Base-by-base conservation (phyloP, 2,888 invertebrate genomes). In the Harpagoxenus sublaevis region DNA sequence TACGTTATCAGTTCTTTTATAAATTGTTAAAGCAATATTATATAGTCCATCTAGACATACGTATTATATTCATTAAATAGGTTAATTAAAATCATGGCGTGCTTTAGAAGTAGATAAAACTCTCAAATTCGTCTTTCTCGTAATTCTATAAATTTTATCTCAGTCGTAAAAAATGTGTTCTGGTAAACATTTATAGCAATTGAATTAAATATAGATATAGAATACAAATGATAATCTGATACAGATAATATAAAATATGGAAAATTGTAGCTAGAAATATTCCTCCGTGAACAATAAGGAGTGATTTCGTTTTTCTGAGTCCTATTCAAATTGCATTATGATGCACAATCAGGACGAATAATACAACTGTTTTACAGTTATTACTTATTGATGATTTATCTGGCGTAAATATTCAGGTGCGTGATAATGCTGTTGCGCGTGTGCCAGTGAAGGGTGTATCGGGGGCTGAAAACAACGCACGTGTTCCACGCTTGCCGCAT, bases 401-500 rank as follows among this genome's bases (percentile, higher is more conserved):
- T 95, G 95, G 81, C 95, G 93, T 28, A 95, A 93, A 92, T 96
- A 95, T 88, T 96, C 96, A 2, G 96, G 96, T 62, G 96, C 95
- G 89, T 96, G 96, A 92, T 96, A 96, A 91, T 96, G 96, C 60
- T 96, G 96, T 68, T 96, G 96, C 95, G 96, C 96, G 92, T 97
- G 96, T 93, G 96, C 96, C 77, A 96, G 95, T 75, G 97, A 96
- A 45, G 97, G 97, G 95, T 98, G 98, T 90, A 98, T 97, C 8
- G 99, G 99, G 45, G 99, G 99, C 82, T 99, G 99, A 96, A 99
- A 99, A 95, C 99, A 99, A 57, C 99, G 96, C 18, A 99, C 99
- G 94, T 99, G 99, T 94, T 99, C 99, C 23, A 99, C 99, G 66
- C 99, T 98, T 63, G 98, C 97, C 18, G 96, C 96, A 93, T 98